Conservation (phyloP, 2,797 vertebrate species). For the Phataginus tetradactyla region DNA sequence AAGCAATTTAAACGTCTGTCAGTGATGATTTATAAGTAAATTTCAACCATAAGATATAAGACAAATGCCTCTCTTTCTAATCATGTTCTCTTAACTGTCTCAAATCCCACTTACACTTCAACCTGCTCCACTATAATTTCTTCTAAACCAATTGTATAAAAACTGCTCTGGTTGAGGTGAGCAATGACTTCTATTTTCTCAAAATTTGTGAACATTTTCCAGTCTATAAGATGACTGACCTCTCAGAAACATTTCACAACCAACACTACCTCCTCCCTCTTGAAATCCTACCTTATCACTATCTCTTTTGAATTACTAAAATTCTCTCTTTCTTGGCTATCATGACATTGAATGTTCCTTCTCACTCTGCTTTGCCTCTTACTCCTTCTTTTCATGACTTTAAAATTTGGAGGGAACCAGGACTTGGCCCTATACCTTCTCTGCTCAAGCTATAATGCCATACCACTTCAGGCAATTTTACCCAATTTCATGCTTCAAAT, state of each 20-base stretch:
- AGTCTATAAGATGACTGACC: not conserved
- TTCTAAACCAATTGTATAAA: not conserved
- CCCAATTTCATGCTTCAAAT: not conserved
- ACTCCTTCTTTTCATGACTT: not conserved
- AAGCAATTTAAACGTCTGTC: not conserved
- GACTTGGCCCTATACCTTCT: not conserved
- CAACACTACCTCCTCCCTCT: not conserved
- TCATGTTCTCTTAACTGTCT: not conserved
- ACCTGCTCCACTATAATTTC: not conserved
- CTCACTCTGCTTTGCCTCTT: not conserved
- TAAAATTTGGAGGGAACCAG: not conserved
- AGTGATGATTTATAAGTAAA: not conserved
- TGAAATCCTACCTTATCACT: not conserved
- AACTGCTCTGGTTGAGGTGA: not conserved
- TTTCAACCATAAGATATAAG: not conserved
- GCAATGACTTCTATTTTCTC: not conserved
- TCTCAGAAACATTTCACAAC: not conserved
- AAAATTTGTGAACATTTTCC: not conserved
- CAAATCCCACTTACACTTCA: not conserved
- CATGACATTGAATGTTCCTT: not conserved
- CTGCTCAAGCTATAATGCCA: not conserved
- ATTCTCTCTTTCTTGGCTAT: not conserved
- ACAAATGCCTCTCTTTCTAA: not conserved
- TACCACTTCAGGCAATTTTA: not conserved
- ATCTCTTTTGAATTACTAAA: not conserved